phyloP scores from a whole-genome alignment of 2,797 vertebrate genomes.

The Chelmon rostratus region DNA sequence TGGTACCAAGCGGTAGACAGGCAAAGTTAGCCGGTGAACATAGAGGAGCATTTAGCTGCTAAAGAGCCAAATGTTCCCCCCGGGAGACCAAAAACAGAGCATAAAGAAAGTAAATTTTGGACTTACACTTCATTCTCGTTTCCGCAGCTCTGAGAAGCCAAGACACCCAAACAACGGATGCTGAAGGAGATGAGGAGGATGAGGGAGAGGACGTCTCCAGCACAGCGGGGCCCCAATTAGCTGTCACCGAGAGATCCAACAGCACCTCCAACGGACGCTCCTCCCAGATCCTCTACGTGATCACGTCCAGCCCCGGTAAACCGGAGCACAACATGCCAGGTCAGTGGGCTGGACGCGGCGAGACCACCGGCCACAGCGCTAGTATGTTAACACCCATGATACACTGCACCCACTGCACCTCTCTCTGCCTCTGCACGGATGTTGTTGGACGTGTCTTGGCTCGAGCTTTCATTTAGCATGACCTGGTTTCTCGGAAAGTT shows the following conservation, averaged over 20 bases:
- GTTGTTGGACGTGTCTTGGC: slow-evolving; percentile 13
- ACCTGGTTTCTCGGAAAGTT: slow-evolving; percentile 49
- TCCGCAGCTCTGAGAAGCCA: slow-evolving; percentile 88
- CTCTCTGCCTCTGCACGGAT: slow-evolving; percentile 33
- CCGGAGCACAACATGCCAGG: slow-evolving; percentile 92
- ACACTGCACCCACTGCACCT: slow-evolving; percentile 33
- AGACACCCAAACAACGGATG: slow-evolving; percentile 55
- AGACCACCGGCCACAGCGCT: slow-evolving; percentile 80
- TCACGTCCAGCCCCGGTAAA: slow-evolving; percentile 95
- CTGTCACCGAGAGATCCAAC: slow-evolving; percentile 88
- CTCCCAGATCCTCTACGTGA: slow-evolving; percentile 94
- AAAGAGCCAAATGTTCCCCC: not conserved
- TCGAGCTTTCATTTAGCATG: slow-evolving; percentile 35
- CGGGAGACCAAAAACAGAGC: not conserved
- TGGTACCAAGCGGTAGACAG: not conserved
- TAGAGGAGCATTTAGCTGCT: not conserved
- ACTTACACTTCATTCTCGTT: not conserved
- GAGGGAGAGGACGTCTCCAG: slow-evolving; percentile 79
- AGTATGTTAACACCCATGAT: slow-evolving; percentile 79
- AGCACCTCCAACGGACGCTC: slow-evolving; percentile 88
- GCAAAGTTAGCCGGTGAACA: not conserved
- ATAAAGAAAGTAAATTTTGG: not conserved
- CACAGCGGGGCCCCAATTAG: slow-evolving; percentile 79
- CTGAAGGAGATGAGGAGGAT: slow-evolving; percentile 74
- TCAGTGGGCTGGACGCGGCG: slow-evolving; percentile 87